Evolutionary conservation across 2,113 vertebrate genomes (phyloP), one percentile per base, ranked within the genome.

Genomic region (Andinoacara biseriatus): DNA sequence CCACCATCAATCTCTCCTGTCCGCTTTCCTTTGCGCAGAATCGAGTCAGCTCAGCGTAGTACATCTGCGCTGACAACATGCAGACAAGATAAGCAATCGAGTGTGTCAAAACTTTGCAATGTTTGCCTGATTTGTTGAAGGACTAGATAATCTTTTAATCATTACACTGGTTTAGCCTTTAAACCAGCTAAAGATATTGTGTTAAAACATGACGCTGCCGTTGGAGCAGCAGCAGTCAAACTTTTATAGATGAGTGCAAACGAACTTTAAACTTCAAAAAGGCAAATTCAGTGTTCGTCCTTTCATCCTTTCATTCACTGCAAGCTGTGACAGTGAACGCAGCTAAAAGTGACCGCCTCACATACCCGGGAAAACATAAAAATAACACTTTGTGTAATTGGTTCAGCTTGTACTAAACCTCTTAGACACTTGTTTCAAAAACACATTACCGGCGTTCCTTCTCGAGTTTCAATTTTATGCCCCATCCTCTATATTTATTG

Each of bases 1-100:
- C 61, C 86, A n/a, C 93, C 94, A 95, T 95, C 94, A 94, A 95
- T 94, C 93, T 95, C 90, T 83, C 85, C 87, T 81, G 89, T 93
- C 93, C 90, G 62, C 81, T 91, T 76, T 90, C 84, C 91, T 91
- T 85, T 92, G 90, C 87, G 69, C 86, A 72, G 87, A 90, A 86
- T 93, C 88, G 92, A 92, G 90, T 91, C 88, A 87, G 90, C 90
- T 40, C 78, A 81, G 74, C 81, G 78, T 90, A 90, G 90, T 90
- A 89, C 88, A 88, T 92, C 90, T 87, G 87, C 18, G 33, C 78
- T 74, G 84, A 88, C 58, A 85, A 91, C 83, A 54, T 65, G 85
- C 57, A 75, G 84, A 85, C 79, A 81, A 89, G 83, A 89, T 88
- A 82, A 91, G 81, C 61, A 31, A 83, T 81, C 38, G 59, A 75